These are phyloP conservation scores for Uropsilus gracilis DNA, from an alignment of 2,113 vertebrate genomes.

Conservation along the genomic window DNA sequence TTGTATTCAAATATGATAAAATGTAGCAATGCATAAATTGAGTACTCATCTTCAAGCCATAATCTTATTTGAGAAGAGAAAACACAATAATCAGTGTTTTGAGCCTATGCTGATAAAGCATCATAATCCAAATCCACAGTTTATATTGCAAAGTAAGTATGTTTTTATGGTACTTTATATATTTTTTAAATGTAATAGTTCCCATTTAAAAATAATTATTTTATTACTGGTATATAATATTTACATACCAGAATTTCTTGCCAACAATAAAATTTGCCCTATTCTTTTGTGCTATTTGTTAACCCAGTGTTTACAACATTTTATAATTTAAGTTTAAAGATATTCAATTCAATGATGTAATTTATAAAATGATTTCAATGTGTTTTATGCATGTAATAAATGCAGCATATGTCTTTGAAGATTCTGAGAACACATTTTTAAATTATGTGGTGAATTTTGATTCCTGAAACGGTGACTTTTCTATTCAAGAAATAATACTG, in stretches of 20 bases:
- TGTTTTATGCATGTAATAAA: conserved; percentile 48
- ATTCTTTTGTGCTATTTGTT: not conserved
- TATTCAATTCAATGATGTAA: not conserved
- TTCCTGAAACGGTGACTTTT: conserved; percentile 62
- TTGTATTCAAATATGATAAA: not conserved
- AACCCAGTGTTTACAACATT: not conserved
- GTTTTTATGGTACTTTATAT: not conserved
- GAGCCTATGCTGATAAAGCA: not conserved
- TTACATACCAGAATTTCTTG: not conserved
- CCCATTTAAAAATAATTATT: not conserved
- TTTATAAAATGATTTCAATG: conserved; percentile 46
- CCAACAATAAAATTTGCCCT: not conserved
- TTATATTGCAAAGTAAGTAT: not conserved
- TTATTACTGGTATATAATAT: no score
- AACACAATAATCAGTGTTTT: not conserved
- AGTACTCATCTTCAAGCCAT: not conserved
- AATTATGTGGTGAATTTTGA: conserved; percentile 54
- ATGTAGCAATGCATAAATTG: not conserved
- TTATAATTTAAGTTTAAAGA: conserved; percentile 18
- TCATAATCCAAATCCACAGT: not conserved
- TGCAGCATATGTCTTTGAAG: conserved; percentile 14
- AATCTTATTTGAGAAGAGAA: not conserved
- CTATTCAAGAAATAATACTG: not conserved
- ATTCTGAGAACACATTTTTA: conserved; percentile 40
- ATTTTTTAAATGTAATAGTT: not conserved